A percentile compares a stretch with the other conserved stretches of the same genome.
Conservation (phyloP, 2,113 vertebrate species). For the Aldabrachelys gigantea region DNA sequence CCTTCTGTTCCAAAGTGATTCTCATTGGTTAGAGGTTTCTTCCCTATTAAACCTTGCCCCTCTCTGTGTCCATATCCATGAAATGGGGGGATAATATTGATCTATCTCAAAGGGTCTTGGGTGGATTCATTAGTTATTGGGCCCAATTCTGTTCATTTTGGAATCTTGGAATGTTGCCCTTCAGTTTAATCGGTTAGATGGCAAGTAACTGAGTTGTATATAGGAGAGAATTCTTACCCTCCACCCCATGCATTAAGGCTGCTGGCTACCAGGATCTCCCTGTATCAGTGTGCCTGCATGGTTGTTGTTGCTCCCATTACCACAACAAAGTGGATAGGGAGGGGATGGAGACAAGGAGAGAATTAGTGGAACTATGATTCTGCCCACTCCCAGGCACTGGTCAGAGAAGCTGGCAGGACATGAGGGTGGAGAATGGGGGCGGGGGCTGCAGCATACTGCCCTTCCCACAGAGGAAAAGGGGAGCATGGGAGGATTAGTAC, state of each 20-base stretch:
- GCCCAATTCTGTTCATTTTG: neutral
- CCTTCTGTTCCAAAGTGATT: neutral
- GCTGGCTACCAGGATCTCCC: neutral
- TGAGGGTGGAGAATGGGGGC: neutral
- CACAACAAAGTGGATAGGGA: neutral
- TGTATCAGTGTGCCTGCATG: neutral
- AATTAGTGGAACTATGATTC: accelerated
- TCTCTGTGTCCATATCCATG: neutral
- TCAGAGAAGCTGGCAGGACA: neutral
- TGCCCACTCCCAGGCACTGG: neutral
- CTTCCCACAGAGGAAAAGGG: neutral
- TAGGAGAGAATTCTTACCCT: neutral
- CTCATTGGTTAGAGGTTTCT: neutral
- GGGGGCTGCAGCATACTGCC: neutral
- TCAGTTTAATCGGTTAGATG: neutral
- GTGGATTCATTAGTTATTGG: neutral
- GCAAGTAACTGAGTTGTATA: neutral
- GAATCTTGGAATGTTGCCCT: neutral
- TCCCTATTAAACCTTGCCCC: neutral
- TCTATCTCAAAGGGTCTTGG: neutral
- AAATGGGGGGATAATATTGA: neutral
- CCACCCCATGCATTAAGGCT: neutral
- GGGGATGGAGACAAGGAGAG: neutral
- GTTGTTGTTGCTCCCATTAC: neutral
- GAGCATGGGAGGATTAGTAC: neutral